Base-by-base conservation (phyloP, 2,113 vertebrate species). In the Chlamydotis undulata region DNA sequence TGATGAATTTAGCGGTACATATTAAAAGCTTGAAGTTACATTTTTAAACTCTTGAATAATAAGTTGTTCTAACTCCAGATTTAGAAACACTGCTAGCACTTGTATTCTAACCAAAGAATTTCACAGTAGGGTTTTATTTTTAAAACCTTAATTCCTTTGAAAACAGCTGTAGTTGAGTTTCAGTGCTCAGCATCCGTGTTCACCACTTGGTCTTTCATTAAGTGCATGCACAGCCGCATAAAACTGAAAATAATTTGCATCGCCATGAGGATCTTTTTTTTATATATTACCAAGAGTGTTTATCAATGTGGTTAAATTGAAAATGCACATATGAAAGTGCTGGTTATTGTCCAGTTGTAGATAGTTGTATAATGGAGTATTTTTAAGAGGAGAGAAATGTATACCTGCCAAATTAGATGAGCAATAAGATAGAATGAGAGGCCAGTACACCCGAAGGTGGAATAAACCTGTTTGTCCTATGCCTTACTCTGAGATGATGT, bases 51-150 rank as follows among this genome's bases (percentile, higher is more conserved):
- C 63, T 96, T 89, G 10, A 83, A 83, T 65, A 92, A 53, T 56
- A 71, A 84, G 75, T 52, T 92, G 31, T 96, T 95, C 78, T 94
- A 96, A 96, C 53, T 92, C 91, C 81, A 92, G 84, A 82, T 93
- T 95, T 96, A 95, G 80, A 92, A 78, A 95, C 84, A 89, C 94
- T 95, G 63, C 47, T 96, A 67, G 77, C 84, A 90, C 68, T 94
- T 96, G 79, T 57, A 93, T 96, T 81, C 93, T 98, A 98, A 98
- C 98, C 98, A 98, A 98, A 98, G 98, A 98, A 83, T 96, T 96
- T 93, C 65, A 80, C 78, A 45, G 74, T 88, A 92, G 69, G 43
- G 41, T 84, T 97, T 96, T 94, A 61, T 89, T 97, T 95, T 86
- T 15, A 67, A 85, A 76, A 95, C 28, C 78, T 89, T 83, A 59